Evolutionary conservation across 2,888 invertebrate species (phyloP).

Genomic region (Ophion ventricosus): DNA sequence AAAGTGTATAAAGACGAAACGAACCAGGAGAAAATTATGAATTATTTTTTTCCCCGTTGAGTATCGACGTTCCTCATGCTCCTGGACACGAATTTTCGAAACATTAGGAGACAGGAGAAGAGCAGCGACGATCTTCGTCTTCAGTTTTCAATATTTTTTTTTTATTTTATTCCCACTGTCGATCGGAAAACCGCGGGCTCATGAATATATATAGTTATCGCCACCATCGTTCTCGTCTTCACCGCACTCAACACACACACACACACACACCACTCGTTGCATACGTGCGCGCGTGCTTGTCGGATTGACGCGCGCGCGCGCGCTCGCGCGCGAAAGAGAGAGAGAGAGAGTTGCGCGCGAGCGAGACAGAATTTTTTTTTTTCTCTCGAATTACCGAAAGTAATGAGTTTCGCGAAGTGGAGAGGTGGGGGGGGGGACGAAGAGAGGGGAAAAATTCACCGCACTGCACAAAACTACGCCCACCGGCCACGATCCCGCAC

Average conservation of each 20-base stretch:
- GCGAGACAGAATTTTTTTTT: conserved; percentile 30
- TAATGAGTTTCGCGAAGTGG: conserved; percentile 14
- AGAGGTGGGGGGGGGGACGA: conserved; percentile 13
- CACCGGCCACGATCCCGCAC: conserved; percentile 71
- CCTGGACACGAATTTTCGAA: conserved; percentile 64
- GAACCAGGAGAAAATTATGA: conserved; percentile 42
- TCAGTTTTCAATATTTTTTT: conserved; percentile 46
- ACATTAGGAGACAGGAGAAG: conserved; percentile 62
- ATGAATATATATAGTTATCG: conserved; percentile 41
- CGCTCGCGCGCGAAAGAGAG: conserved; percentile 39
- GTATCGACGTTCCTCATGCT: conserved; percentile 43
- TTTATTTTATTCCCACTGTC: conserved; percentile 47
- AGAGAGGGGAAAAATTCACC: conserved; percentile 60
- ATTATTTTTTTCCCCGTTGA: conserved; percentile 40
- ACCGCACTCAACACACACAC: conserved; percentile 10
- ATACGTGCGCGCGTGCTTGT: conserved; percentile 66
- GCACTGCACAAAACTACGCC: conserved; percentile 67
- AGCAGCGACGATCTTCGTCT: conserved; percentile 63
- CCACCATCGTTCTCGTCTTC: conserved; percentile 39
- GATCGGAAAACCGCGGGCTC: conserved; percentile 49
- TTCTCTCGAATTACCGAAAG: conserved; percentile 8
- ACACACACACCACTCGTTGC: conserved; percentile 50
- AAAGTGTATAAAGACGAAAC: conserved; percentile 7
- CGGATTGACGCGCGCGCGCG: conserved; percentile 64
- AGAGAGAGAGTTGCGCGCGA: conserved; percentile 20